These are phyloP conservation scores for Dendroctonus ponderosae DNA, from an alignment of 1,140 invertebrate genomes.

Conservation along the genomic window DNA sequence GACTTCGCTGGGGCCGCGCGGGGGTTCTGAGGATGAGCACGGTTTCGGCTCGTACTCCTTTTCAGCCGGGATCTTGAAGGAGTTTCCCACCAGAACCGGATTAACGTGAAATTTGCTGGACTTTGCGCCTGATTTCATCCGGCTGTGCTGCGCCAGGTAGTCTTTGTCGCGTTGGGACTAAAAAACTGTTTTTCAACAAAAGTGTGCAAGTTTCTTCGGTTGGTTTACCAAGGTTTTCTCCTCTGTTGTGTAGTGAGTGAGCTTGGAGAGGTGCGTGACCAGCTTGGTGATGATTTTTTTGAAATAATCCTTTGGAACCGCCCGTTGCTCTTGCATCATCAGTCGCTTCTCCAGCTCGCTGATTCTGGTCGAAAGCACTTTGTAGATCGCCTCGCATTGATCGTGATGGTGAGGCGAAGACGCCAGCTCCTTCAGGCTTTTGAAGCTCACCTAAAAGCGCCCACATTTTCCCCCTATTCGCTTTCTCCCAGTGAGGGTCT, in stretches of 20 bases:
- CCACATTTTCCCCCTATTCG: too few species aligned
- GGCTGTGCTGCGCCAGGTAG: background rate
- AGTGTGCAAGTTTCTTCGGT: background rate
- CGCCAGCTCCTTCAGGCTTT: conserved; percentile 18
- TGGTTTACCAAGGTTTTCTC: conserved; percentile 18
- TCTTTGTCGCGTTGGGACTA: conserved; percentile 7
- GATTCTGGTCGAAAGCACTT: conserved; percentile 35
- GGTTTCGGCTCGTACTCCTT: conserved; percentile 32
- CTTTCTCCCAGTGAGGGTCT: background rate
- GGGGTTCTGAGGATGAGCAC: conserved; percentile 19
- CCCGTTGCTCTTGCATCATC: conserved; percentile 37
- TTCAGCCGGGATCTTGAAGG: conserved; percentile 17
- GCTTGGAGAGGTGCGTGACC: conserved; percentile 35
- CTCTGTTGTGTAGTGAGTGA: conserved; percentile 26
- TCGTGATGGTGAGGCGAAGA: conserved; percentile 7
- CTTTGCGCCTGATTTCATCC: conserved; percentile 8
- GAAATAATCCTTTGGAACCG: conserved; percentile 44
- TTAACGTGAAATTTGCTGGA: conserved; percentile 19
- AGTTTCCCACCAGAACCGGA: conserved; percentile 21
- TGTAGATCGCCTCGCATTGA: conserved; percentile 29
- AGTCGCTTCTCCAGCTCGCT: conserved; percentile 37
- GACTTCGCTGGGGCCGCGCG: conserved; percentile 13
- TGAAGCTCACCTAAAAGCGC: conserved; percentile 19
- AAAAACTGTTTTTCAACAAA: background rate
- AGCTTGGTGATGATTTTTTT: conserved; percentile 42